These are phyloP conservation scores for Geodia barretti DNA, from an alignment of 37 sponge, comb jelly and placozoan species.

Conservation along the genomic window DNA sequence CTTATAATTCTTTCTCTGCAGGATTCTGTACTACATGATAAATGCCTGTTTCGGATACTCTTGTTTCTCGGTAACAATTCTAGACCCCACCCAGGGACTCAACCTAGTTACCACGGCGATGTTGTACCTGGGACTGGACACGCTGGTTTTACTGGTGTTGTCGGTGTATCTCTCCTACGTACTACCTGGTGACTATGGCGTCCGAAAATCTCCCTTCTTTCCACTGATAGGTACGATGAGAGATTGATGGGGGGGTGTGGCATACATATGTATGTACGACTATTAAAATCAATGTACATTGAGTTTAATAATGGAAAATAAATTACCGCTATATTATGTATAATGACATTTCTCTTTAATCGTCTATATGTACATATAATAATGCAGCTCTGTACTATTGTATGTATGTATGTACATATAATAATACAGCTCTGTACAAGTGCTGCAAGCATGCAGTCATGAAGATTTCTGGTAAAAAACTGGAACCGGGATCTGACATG, in stretches of 20 bases:
- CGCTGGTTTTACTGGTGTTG: constrained; percentile 30
- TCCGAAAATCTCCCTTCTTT: constrained; percentile 77
- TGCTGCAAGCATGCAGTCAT: neutral
- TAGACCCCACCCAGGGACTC: constrained; percentile 40
- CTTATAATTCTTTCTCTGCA: constrained; percentile 13
- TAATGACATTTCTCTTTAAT: too few relatives aligned
- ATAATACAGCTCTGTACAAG: constrained; percentile 1
- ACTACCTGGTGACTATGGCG: constrained; percentile 74
- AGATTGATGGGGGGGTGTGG: neutral
- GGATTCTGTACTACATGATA: constrained; percentile 56
- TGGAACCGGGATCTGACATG: neutral
- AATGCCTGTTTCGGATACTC: constrained; percentile 44
- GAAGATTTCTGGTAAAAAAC: neutral
- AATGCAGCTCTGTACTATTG: neutral
- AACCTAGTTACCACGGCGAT: constrained; percentile 71
- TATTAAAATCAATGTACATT: too few relatives aligned
- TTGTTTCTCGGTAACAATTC: constrained; percentile 54
- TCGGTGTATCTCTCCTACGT: constrained; percentile 73
- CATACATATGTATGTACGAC: neutral
- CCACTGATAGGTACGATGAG: constrained; percentile 54
- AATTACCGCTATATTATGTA: too few relatives aligned
- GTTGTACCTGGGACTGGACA: constrained; percentile 54
- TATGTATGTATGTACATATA: constrained; percentile 1
- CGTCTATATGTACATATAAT: too few relatives aligned
- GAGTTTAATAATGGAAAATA: too few relatives aligned